Evolutionary conservation across 1,140 invertebrate species (phyloP), one percentile per base, ranked within the genome.

Genomic region (Ostrea denselamellosa): DNA sequence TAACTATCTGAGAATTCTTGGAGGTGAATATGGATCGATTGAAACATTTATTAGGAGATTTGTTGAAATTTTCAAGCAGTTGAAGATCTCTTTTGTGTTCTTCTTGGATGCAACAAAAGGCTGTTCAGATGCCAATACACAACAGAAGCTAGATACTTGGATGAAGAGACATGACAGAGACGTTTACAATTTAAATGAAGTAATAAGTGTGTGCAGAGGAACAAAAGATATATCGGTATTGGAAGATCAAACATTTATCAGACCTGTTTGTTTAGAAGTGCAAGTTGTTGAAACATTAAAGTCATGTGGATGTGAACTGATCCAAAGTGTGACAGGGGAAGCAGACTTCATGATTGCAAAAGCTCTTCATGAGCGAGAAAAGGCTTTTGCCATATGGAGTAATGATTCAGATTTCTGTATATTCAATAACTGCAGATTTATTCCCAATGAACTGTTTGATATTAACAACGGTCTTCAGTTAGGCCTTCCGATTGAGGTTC

Each of bases 391-490:
- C 28, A 88, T 94, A 44, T 85, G 94, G n/a, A 93, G 92, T 81
- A 93, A 94, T 86, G 94, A 94, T 86, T 92, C 93, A 17, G 94
- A 94, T 85, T 94, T 94, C 83, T 94, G 92, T 88, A 90, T 94
- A 68, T 94, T 94, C 88, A 90, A 89, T 85, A 86, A 93, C 85
- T 88, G 91, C 86, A 84, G 87, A 17, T 91, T 93, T 71, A 93
- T 94, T 81, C 92, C 93, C 10, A 54, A 89, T 85, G 85, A 92
- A 56, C 84, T 92, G 56, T 94, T 94, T 92, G 94, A 94, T 85
- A 86, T 93, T n/a, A 34, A 91, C 8, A 91, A 92, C 86, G 91
- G 93, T 52, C 84, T 94, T 12, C 85, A 89, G 12, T 88, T 94
- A 14, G 93, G 92, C 3, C 65, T 87, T 62, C 84, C 90, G 19